These are phyloP conservation scores for Diploptera punctata DNA, from an alignment of 2,888 invertebrate genomes.

Conservation along the genomic window DNA sequence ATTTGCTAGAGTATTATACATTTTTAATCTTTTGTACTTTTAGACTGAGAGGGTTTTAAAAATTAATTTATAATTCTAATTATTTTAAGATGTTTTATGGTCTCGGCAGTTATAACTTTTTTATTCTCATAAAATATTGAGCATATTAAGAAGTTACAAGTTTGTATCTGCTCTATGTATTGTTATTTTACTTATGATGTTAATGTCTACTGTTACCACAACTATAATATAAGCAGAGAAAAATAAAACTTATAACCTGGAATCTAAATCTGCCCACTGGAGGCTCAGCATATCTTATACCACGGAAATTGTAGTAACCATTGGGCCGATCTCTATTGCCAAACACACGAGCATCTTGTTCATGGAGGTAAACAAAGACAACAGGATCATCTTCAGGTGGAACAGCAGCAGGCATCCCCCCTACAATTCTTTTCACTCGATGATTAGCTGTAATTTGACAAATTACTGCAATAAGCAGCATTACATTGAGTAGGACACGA, in stretches of 20 bases:
- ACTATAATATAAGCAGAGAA: too few relatives aligned
- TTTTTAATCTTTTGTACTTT: too few relatives aligned
- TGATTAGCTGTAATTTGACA: background rate
- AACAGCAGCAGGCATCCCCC: slow-evolving; percentile 68
- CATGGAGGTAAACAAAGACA: slow-evolving; percentile 68
- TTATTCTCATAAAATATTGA: background rate
- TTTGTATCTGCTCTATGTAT: too few relatives aligned
- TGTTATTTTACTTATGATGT: too few relatives aligned
- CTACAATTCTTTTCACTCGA: slow-evolving; percentile 62
- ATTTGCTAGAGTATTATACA: background rate
- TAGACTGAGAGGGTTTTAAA: background rate
- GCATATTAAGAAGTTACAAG: background rate
- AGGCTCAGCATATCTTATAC: slow-evolving; percentile 71
- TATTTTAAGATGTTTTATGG: background rate
- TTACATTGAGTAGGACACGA: too few relatives aligned
- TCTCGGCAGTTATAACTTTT: background rate
- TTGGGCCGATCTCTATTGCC: slow-evolving; percentile 66
- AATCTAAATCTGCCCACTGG: slow-evolving; percentile 65
- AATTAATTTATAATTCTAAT: background rate
- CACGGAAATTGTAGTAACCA: slow-evolving; percentile 74
- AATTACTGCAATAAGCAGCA: too few relatives aligned
- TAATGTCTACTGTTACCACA: too few relatives aligned
- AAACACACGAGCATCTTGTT: slow-evolving; percentile 66
- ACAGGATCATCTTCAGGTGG: slow-evolving; percentile 76
- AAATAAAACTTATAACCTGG: slow-evolving; percentile 53